Base-by-base conservation (phyloP, 2,113 vertebrate species). In the Rhizomys pruinosus region DNA sequence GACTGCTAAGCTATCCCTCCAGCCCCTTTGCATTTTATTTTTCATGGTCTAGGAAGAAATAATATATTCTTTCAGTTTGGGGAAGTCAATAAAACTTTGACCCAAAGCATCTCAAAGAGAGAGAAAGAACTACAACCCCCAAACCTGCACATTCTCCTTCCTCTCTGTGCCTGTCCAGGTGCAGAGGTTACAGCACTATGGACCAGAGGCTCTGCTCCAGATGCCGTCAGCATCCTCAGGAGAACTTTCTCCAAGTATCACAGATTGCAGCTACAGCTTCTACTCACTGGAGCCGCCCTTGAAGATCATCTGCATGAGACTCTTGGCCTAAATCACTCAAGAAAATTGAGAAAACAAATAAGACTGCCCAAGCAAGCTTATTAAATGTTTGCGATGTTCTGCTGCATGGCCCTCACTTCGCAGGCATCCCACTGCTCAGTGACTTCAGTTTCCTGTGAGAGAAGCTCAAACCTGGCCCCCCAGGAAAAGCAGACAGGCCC, bases 301-400 rank as follows among this genome's bases (percentile, higher is more conserved):
- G 96, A 97, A 97, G 66, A 91, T 98, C 84, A 98, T 98, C 97
- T 98, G 94, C 98, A 98, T 98, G 96, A 42, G 74, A 96, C 97
- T 97, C 96, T 97, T 98, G 97, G 97, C 96, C 97, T 96, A 90
- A 69, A 68, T 96, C 97, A 88, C 85, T 87, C 96, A 76, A 95
- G 97, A 97, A 98, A 97, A 92, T 94, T 93, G 91, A 90, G 81
- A 95, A 97, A 97, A 98, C 96, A 97, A 98, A 98, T 97, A 95
- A 92, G 42, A 74, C 89, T 97, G 97, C 98, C 98, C 97, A 95
- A 94, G 88, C 96, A 97, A 98, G 97, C 97, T 98, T 97, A 97
- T 98, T 98, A 98, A 98, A 97, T 96, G 97, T 97, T 98, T 96
- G 97, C 93, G 90, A 97, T 94, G 92, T 95, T 97, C 96, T 97